These are phyloP conservation scores for Microtus agrestis DNA, from an alignment of 2,797 vertebrate species.

Conservation along the genomic window DNA sequence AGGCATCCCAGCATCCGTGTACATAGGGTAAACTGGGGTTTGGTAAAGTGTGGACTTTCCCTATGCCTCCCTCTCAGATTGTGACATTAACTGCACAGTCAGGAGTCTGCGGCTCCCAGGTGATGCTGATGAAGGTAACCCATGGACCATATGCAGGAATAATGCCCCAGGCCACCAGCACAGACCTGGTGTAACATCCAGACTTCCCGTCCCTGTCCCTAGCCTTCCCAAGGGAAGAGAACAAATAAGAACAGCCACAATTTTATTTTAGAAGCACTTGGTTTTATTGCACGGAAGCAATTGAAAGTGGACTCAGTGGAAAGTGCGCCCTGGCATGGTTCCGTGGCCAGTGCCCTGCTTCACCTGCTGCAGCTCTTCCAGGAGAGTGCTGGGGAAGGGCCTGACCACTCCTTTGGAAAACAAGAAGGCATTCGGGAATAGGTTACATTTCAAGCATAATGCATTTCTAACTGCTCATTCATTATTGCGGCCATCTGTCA, in stretches of 20 bases:
- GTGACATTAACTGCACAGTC: neutral
- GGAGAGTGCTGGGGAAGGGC: conserved; percentile 17
- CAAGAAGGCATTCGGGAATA: conserved; percentile 80
- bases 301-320: conserved; percentile 84
- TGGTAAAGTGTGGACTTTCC: neutral
- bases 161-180: neutral
- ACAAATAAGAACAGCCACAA: conserved; percentile 3
- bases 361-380: conserved; percentile 63
- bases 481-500: conserved; percentile 81
- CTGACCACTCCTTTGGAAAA: conserved; percentile 63
- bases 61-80: neutral
- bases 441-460: conserved; percentile 82
- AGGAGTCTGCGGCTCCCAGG: neutral
- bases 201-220: neutral
- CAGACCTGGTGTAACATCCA: neutral
- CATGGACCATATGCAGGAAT: neutral
- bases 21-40: neutral
- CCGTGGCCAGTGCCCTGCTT: conserved; percentile 56
- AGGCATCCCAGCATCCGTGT: neutral
- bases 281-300: conserved; percentile 90
- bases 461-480: conserved; percentile 84
- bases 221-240: neutral
- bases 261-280: conserved; percentile 86
- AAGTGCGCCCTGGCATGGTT: conserved; percentile 74
- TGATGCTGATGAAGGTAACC: neutral